Percentiles rank a stretch among this genome's conserved stretches.
Evolutionary conservation across 2,113 vertebrate genomes (phyloP).

Genomic region (Oreochromis spilurus): DNA sequence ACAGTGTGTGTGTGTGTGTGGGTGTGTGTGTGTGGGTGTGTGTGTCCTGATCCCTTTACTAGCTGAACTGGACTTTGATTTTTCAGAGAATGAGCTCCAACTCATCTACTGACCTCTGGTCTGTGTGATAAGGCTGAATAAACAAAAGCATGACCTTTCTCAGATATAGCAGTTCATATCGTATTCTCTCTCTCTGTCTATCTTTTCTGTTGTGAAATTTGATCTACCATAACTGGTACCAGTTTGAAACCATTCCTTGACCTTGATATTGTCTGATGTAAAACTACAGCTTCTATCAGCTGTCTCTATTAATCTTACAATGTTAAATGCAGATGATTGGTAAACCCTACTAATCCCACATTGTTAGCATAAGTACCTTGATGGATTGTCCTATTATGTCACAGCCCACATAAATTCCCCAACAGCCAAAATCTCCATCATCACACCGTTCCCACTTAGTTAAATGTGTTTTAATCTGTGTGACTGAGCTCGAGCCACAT

Average conservation of each 20-base stretch:
- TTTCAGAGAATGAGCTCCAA: slow-evolving; percentile 36
- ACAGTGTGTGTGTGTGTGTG: background rate
- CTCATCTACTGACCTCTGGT: slow-evolving; percentile 43
- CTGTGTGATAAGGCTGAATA: slow-evolving; percentile 41
- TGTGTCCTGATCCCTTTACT: background rate
- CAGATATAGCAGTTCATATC: background rate
- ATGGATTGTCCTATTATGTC: background rate
- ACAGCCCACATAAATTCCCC: background rate
- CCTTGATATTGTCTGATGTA: background rate
- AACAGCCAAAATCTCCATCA: background rate
- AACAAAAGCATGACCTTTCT: slow-evolving; percentile 24
- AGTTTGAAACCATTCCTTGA: background rate
- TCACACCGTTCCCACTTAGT: background rate
- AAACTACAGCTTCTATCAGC: background rate
- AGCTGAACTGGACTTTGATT: slow-evolving; percentile 53
- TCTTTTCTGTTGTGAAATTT: background rate
- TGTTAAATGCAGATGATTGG: background rate
- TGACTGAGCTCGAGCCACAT: background rate
- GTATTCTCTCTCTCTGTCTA: background rate
- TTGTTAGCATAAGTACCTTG: background rate
- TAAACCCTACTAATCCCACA: background rate
- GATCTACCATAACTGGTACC: background rate
- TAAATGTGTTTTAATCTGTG: background rate
- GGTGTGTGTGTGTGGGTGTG: background rate
- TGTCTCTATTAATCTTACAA: background rate